Base-by-base conservation (phyloP, 2,113 vertebrate genomes). In the Calyptomena viridis region DNA sequence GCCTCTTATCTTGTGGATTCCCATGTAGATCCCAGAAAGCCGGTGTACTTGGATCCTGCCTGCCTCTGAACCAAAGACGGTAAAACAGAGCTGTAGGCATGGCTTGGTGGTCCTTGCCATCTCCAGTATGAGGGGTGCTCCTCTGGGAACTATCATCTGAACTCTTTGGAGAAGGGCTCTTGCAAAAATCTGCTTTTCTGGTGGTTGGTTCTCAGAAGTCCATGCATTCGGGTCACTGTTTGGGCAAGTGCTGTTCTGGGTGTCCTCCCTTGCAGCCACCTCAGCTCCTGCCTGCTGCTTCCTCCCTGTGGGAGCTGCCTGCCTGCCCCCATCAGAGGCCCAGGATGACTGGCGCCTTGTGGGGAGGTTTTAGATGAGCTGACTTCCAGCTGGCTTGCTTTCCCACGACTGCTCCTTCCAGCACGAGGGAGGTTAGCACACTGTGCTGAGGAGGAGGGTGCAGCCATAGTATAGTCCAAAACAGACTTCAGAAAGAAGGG, bases 11-110 rank as follows among this genome's bases (percentile, higher is more conserved):
- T 96, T 96, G 85, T 98, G 98, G 94, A 97, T 98, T 98, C 96
- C 90, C 63, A 73, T 76, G 86, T 98, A 98, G 98, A 98, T 98
- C 62, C 87, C 95, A 96, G 97, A 97, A 95, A 97, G 94, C 96
- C 95, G 96, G 55, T 89, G 93, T 96, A 83, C 97, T 96, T 97
- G 97, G 97, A 98, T 96, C 93, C 97, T 85, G 84, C 90, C 96
- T 94, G 31, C 95, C 95, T 96, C 97, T 58, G 97, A 98, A 77
- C 91, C 94, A 77, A 89, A 96, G 93, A 96, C 47, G 90, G 95
- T 96, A 96, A 94, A 95, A 91, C 50, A 74, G 88, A 62, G 60
- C 71, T 69, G 39, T 87, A 91, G 87, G 59, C 88, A 74, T 92
- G 80, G 89, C 79, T 84, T 71, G 60, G 69, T 93, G 44, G 22